Evolutionary conservation across 2,113 vertebrate species (phyloP).

Genomic region (Tragelaphus imberbis): DNA sequence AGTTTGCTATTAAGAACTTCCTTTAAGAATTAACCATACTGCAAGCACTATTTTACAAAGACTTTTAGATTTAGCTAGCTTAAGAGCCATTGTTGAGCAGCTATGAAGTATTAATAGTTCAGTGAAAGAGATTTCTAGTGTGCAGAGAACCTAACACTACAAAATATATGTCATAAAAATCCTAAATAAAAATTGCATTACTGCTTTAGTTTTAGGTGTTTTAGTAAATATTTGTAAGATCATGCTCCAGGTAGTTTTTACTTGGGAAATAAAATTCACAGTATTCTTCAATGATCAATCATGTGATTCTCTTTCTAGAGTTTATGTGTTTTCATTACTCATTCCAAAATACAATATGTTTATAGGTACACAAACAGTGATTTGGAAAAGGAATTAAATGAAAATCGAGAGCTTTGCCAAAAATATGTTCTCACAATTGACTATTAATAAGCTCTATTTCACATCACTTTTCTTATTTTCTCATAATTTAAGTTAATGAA

Average conservation of each 20-base stretch:
- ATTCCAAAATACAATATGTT: not conserved
- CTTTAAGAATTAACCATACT: not conserved
- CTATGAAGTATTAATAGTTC: not conserved
- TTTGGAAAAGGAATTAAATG: not conserved
- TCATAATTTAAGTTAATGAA: not conserved
- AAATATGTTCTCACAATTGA: not conserved
- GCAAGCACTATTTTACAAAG: slow-evolving; percentile 4
- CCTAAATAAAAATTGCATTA: not conserved
- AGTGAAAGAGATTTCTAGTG: not conserved
- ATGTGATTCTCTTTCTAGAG: not conserved
- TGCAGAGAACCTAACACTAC: not conserved
- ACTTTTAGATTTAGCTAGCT: not conserved
- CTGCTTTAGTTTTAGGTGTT: slow-evolving; percentile 7
- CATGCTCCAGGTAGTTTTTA: not conserved
- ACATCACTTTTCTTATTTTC: not conserved
- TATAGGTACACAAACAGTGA: not conserved
- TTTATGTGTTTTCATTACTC: not conserved
- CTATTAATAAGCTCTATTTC: not conserved
- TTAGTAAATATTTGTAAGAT: slow-evolving; percentile 23
- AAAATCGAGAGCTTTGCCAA: not conserved
- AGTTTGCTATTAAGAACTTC: slow-evolving; percentile 17
- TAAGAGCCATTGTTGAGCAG: slow-evolving; percentile 39
- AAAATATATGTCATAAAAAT: not conserved
- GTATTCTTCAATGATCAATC: not conserved
- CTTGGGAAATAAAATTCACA: not conserved